Percentiles rank a stretch among this genome's conserved stretches.
These are phyloP conservation scores for Lasioglossum figueresi DNA, from an alignment of 2,888 invertebrate species.

Conservation along the genomic window DNA sequence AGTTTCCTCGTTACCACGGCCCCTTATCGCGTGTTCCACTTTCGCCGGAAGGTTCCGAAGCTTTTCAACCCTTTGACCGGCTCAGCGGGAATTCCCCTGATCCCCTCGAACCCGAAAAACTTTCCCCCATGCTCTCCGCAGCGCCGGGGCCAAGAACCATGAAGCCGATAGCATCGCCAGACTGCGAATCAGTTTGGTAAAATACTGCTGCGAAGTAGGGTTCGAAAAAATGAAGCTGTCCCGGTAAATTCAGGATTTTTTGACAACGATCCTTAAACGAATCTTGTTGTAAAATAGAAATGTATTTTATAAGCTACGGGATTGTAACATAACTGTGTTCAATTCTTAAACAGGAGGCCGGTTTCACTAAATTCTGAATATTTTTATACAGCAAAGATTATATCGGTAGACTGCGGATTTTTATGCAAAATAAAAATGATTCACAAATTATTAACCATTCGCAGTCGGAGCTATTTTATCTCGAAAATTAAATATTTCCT, in stretches of 20 bases:
- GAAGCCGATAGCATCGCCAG: background rate
- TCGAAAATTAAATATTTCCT: too few species aligned
- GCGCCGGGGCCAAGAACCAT: background rate
- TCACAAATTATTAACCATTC: too few species aligned
- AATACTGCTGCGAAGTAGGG: background rate
- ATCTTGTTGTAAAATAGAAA: too few species aligned
- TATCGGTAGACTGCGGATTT: too few species aligned
- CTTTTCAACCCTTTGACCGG: slow-evolving; percentile 9
- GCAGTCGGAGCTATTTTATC: too few species aligned
- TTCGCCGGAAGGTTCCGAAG: background rate
- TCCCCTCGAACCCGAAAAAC: background rate
- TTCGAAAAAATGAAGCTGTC: background rate
- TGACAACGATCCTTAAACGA: too few species aligned
- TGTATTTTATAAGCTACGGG: too few species aligned
- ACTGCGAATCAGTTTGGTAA: background rate
- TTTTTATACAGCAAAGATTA: too few species aligned
- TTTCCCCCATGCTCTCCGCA: background rate
- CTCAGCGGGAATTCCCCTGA: background rate
- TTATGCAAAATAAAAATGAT: too few species aligned
- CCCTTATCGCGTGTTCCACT: slow-evolving; percentile 5
- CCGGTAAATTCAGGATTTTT: background rate
- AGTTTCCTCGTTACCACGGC: background rate
- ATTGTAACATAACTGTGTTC: too few species aligned
- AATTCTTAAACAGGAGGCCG: too few species aligned
- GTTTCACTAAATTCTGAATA: too few species aligned